Base-by-base conservation (phyloP, 2,888 invertebrate species). In the Anaspis maculata region DNA sequence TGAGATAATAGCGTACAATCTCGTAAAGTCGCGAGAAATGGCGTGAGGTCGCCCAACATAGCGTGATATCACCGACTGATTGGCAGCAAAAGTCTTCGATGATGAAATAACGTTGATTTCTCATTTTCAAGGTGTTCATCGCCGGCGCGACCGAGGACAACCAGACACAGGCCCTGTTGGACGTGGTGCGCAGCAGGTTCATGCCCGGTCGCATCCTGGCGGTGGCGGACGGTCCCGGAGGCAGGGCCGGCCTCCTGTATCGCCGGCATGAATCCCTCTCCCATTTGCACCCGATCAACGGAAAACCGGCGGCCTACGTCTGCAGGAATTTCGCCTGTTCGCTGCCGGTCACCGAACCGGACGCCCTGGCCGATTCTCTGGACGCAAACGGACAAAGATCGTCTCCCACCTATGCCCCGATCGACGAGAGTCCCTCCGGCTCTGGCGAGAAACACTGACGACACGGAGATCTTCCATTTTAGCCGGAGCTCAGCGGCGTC, bases 271-370 rank as follows among this genome's bases (percentile, higher is more conserved):
- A 61, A 33, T 45, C 55, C 2, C 38, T 77, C 5, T 61, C 68
- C 33, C 72, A 74, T 29, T 41, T 65, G 29, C 48, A 48, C 36
- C 66, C 71, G 3, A 61, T 72, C 1, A 71, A 75, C 14, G 79
- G 76, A 13, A 73, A 71, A 32, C 76, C 84, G 1, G 76, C 81
- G 0, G 86, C 81, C 13, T 86, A 81, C 59, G 82, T 87, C n/a
- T 88, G 88, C 57, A 72, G 79, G 3, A 77, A 83, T 48, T 79
- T 76, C 59, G 70, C 80, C 2, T 88, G 87, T 61, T 78, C 79
- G 3, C 64, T 85, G 32, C 87, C 87, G 2, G 80, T 85, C 27
- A 79, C 77, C 0, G 75, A 77, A 31, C 74, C 78, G 0, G 70
- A 73, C 10, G 74, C 79, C 33, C 68, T 85, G 6, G 74, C 72